Base-by-base conservation (phyloP, 2,797 vertebrate genomes). In the Muscicapa striata region DNA sequence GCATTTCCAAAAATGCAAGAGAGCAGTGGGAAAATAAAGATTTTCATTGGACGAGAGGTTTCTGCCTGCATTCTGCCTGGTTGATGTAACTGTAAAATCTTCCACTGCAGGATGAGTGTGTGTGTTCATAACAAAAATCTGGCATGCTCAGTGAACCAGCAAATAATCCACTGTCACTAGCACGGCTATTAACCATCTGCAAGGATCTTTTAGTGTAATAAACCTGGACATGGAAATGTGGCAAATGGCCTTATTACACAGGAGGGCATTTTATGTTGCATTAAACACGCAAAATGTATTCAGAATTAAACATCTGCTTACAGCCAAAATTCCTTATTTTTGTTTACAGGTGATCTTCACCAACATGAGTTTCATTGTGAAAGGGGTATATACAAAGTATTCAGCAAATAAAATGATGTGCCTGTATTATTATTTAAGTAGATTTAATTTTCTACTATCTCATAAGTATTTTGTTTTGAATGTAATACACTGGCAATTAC, bases 171-270 rank as follows among this genome's bases (percentile, higher is more conserved):
- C 34, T 75, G 89, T 57, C 89, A 45, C 62, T 64, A 49, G 74
- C 59, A 38, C 0, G 0, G 80, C 91, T 87, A 73, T 87, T 89
- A 80, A 92, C 94, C 93, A 91, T 90, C 96, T 96, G 91, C 14
- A 24, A 77, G 45, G 68, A 70, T 45, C 62, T 79, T 76, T 48
- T 12, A 48, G 49, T 38, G 48, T 40, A 61, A 34, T 61, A 55
- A 69, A 92, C 36, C 26, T 83, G 93, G 82, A 93, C 91, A 52
- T 13, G 70, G 93, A 66, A 40, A 79, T 90, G 64, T 84, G 74
- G 63, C 64, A 91, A 88, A 93, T 22, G 40, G 38, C 36, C 62
- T 45, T 85, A 57, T 87, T 93, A 91, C 66, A 82, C 51, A 63
- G 78, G 67, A 91, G 46, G 9, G 17, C 8, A 1, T 73, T 95